These are phyloP conservation scores for Calliscelio sp. DNA, from an alignment of 2,888 invertebrate species.

Conservation along the genomic window DNA sequence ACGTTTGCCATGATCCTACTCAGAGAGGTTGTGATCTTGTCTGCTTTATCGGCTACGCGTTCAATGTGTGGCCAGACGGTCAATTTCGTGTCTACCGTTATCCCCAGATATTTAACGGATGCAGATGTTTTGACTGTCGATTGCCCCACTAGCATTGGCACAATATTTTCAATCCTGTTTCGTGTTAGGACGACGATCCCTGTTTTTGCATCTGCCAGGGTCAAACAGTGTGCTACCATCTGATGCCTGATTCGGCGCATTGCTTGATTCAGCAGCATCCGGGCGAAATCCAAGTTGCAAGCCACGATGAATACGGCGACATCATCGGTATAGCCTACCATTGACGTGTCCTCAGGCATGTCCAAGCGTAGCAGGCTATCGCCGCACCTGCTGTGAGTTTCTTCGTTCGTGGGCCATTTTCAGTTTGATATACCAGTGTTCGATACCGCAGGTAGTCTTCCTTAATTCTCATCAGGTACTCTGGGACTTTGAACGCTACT, in stretches of 20 bases:
- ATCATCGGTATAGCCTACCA: background rate
- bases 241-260: background rate
- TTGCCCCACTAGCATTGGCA: constrained; percentile 47
- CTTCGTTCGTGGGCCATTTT: no score
- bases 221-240: background rate
- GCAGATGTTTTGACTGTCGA: no score
- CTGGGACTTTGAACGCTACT: no score
- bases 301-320: background rate
- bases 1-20: constrained; percentile 55
- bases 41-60: constrained; percentile 63
- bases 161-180: background rate
- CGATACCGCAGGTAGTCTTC: no score
- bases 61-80: constrained; percentile 70
- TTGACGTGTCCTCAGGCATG: background rate
- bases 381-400: no score
- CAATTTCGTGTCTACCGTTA: constrained; percentile 66
- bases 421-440: no score
- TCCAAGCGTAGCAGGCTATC: constrained; percentile 16
- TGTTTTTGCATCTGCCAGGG: no score
- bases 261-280: background rate
- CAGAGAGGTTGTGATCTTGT: constrained; percentile 51
- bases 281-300: background rate
- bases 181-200: no score
- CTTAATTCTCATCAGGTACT: no score
- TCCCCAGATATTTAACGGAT: constrained; percentile 76